These are phyloP conservation scores for Heteromurus nitidus DNA, from an alignment of 2,888 invertebrate species.

Conservation along the genomic window DNA sequence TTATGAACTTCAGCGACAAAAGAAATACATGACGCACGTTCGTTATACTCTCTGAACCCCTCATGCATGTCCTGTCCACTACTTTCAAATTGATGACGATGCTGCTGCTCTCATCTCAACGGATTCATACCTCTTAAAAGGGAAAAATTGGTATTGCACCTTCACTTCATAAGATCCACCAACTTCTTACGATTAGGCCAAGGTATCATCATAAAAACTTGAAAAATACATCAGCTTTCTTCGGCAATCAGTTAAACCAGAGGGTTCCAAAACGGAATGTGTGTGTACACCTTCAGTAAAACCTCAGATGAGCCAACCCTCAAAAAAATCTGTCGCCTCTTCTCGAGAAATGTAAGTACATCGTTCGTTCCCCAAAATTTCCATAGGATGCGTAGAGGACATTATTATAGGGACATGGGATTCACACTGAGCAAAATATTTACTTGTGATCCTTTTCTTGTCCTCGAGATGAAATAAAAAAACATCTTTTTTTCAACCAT, in stretches of 20 bases:
- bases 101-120: background rate
- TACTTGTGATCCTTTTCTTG: slow-evolving; percentile 35
- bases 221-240: slow-evolving; percentile 28
- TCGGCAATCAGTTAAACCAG: slow-evolving; percentile 54
- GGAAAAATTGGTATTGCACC: slow-evolving; percentile 19
- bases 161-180: background rate
- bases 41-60: background rate
- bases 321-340: background rate
- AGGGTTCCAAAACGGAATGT: slow-evolving; percentile 52
- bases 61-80: slow-evolving; percentile 40
- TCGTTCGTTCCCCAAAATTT: background rate
- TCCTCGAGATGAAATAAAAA: background rate
- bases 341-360: background rate
- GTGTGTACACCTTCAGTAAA: slow-evolving; percentile 34
- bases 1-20: slow-evolving; percentile 47
- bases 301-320: background rate
- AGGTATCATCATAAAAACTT: background rate
- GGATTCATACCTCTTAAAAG: background rate
- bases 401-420: slow-evolving; percentile 4
- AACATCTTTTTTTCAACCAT: slow-evolving; percentile 9
- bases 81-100: slow-evolving; percentile 18
- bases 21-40: slow-evolving; percentile 37
- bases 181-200: background rate
- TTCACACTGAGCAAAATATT: slow-evolving; percentile 42
- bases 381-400: background rate